These are phyloP conservation scores for Dallia pectoralis DNA, from an alignment of 2,797 vertebrate genomes.

Conservation along the genomic window DNA sequence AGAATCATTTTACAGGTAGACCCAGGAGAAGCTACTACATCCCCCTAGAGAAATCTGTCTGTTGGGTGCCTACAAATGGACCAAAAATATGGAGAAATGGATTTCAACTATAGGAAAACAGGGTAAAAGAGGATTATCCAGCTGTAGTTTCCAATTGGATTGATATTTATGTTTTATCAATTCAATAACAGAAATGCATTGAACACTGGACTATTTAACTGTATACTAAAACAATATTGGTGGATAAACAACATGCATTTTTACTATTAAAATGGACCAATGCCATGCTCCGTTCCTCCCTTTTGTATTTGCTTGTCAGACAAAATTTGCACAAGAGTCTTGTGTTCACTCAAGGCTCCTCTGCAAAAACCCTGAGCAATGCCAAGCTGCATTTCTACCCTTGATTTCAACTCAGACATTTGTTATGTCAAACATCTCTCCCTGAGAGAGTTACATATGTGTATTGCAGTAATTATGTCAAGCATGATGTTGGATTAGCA, in stretches of 20 bases:
- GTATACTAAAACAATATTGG: not conserved
- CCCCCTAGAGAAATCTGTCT: too few relatives aligned
- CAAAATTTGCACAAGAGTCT: not conserved
- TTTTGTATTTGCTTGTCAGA: not conserved
- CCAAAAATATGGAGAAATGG: too few relatives aligned
- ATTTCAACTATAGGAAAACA: too few relatives aligned
- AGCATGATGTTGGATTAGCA: too few relatives aligned
- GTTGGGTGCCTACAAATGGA: too few relatives aligned
- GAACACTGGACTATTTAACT: not conserved
- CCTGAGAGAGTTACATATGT: not conserved
- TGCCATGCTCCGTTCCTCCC: not conserved
- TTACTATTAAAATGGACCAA: not conserved
- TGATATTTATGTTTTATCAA: not conserved
- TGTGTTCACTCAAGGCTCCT: not conserved
- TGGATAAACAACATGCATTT: not conserved
- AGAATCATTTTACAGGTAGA: too few relatives aligned
- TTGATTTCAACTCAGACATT: not conserved
- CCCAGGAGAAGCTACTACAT: too few relatives aligned
- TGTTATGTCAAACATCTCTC: not conserved
- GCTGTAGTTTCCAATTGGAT: not conserved
- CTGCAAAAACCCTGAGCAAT: not conserved
- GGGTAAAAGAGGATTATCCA: not conserved
- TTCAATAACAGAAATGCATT: not conserved
- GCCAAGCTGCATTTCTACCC: not conserved
- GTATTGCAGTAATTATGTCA: constrained; percentile 24